phyloP scores from a whole-genome alignment of 2,113 vertebrate genomes.

The Platanista minor region DNA sequence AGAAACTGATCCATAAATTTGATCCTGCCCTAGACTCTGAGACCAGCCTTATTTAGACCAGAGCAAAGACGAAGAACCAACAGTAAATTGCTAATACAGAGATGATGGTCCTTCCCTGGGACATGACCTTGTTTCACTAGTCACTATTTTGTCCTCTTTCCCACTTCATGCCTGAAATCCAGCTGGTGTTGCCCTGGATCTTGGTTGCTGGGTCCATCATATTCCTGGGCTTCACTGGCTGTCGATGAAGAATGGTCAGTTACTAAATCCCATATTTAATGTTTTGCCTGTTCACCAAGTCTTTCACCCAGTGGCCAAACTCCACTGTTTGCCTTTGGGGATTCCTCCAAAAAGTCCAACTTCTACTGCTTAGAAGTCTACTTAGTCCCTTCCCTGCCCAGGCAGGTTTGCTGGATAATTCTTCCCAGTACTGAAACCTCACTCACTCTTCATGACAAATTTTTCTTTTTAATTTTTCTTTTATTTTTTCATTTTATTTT shows the following conservation, averaged over 20 bases:
- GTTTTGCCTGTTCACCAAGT: background rate
- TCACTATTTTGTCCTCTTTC: background rate
- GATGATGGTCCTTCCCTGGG: background rate
- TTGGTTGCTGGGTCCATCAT: background rate
- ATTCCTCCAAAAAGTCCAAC: background rate
- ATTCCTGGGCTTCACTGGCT: background rate
- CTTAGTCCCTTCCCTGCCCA: background rate
- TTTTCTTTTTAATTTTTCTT: too few relatives aligned
- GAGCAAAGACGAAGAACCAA: background rate
- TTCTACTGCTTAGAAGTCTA: background rate
- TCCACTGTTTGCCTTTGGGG: background rate
- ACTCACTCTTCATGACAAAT: background rate
- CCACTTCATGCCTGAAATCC: background rate
- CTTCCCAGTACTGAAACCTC: background rate
- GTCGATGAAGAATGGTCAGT: background rate
- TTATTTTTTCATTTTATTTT: too few relatives aligned
- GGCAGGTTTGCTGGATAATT: background rate
- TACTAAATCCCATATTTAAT: background rate
- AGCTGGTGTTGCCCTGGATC: background rate
- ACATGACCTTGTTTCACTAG: background rate
- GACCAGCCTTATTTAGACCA: background rate
- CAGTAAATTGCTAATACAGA: background rate
- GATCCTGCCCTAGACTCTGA: background rate
- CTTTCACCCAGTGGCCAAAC: background rate
- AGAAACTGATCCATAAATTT: background rate